A percentile compares a stretch with the other conserved stretches of the same genome.
Evolutionary conservation across 2,888 invertebrate genomes (phyloP).

Genomic region (Drosophila trichaetosa): DNA sequence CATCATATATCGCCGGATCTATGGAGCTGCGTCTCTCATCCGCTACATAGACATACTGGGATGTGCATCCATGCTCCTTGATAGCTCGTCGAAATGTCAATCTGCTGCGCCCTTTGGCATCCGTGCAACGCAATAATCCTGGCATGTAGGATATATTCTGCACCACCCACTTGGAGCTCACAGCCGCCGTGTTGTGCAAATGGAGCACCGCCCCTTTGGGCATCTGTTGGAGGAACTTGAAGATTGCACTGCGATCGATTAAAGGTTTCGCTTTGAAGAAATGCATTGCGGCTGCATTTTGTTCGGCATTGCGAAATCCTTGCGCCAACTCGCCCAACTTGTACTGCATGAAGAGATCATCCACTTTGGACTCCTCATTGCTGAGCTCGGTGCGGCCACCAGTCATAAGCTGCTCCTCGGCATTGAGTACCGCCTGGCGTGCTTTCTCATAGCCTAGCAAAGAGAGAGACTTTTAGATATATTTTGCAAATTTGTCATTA

Average conservation of each 20-base stretch:
- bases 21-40: slow-evolving; percentile 84
- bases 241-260: slow-evolving; percentile 87
- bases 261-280: slow-evolving; percentile 86
- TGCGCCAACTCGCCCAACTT: slow-evolving; percentile 77
- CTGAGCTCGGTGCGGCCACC: slow-evolving; percentile 79
- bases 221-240: slow-evolving; percentile 86
- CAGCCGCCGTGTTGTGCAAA: slow-evolving; percentile 86
- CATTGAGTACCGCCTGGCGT: slow-evolving; percentile 78
- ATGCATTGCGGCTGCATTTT: slow-evolving; percentile 86
- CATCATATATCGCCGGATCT: slow-evolving; percentile 86
- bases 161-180: slow-evolving; percentile 86
- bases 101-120: slow-evolving; percentile 52
- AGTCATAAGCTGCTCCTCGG: slow-evolving; percentile 80
- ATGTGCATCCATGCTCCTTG: slow-evolving; percentile 66
- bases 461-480: not conserved
- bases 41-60: slow-evolving; percentile 71
- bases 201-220: slow-evolving; percentile 87
- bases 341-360: slow-evolving; percentile 80
- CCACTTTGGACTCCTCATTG: slow-evolving; percentile 72
- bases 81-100: slow-evolving; percentile 69
- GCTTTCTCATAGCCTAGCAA: slow-evolving; percentile 78
- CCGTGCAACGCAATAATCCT: slow-evolving; percentile 79
- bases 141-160: slow-evolving; percentile 86
- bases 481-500: no score
- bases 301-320: slow-evolving; percentile 77